Base-by-base conservation (phyloP, 2,113 vertebrate species). In the Nanorana parkeri region DNA sequence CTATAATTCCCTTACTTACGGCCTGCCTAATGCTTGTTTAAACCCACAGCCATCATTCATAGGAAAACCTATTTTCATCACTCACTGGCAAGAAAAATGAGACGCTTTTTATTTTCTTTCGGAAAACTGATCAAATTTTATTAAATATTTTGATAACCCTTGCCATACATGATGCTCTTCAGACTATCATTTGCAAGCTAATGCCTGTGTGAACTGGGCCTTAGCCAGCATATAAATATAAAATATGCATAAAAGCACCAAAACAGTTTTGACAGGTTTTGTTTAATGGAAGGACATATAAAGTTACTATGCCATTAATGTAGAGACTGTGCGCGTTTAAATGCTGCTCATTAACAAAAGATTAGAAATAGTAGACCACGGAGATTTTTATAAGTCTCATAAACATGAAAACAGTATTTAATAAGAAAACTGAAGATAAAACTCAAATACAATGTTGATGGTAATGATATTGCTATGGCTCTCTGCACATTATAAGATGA, bases 341-440 rank as follows among this genome's bases (percentile, higher is more conserved):
- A 74, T 56, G 20, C n/a, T 24, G 28, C 61, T 81, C 60, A 74
- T 66, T 65, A 74, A 67, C 26, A 15, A 36, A 65, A 81, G 69
- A 66, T 72, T 63, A 52, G 60, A 54, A 81, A 74, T 36, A 29
- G 47, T 52, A 74, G 60, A 36, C 58, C 54, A 60, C 29, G 11
- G 29, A 56, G 47, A 36, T 21, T 41, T 81, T 74, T 66, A 81
- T 19, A 63, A 71, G 67, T 26, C 67, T 55, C 54, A 63, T 80
- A 74, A 73, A 81, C 68, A 81, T 41, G 19, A 11, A 58, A 20
- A 73, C 19, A 73, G 58, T 74, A 64, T 67, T 74, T 66, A 74
- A 66, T 73, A 66, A 55, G 60, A 51, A 51, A 61, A 74, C 24
- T 56, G n/a, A 61, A 80, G 60, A 68, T 68, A 79, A 58, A 68